phyloP scores from a whole-genome alignment of 2,888 invertebrate species.

The Dryobota labecula region DNA sequence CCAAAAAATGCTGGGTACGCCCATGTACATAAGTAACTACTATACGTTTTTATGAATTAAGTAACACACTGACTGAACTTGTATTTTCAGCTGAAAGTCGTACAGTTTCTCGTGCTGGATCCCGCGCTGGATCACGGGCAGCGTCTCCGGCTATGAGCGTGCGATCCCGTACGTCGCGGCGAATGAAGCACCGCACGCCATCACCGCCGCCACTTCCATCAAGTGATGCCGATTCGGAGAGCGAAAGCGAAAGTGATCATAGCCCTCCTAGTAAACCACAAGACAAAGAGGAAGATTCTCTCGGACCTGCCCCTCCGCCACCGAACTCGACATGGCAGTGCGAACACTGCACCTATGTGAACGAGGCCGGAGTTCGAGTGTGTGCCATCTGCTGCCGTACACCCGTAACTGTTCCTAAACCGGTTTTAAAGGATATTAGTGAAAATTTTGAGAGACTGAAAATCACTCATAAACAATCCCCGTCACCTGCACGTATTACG shows the following conservation, averaged over 20 bases:
- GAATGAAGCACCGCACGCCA: slow-evolving; percentile 82
- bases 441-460: slow-evolving; percentile 67
- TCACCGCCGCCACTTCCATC: slow-evolving; percentile 85
- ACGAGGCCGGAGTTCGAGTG: slow-evolving; percentile 94
- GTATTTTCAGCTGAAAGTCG: slow-evolving; percentile 85
- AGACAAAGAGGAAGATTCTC: slow-evolving; percentile 74
- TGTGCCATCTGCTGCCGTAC: slow-evolving; percentile 97
- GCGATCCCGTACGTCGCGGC: slow-evolving; percentile 93
- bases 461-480: slow-evolving; percentile 57
- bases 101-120: slow-evolving; percentile 86
- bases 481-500: slow-evolving; percentile 41
- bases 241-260: slow-evolving; percentile 80
- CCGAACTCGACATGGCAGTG: slow-evolving; percentile 94
- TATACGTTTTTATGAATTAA: neutral
- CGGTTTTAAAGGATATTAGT: slow-evolving; percentile 65
- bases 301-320: slow-evolving; percentile 87
- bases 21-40: neutral
- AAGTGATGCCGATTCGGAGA: slow-evolving; percentile 92
- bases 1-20: no score
- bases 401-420: slow-evolving; percentile 85
- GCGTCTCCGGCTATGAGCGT: slow-evolving; percentile 93
- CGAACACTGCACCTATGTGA: slow-evolving; percentile 97
- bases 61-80: neutral
- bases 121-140: slow-evolving; percentile 92
- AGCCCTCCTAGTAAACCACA: slow-evolving; percentile 44